These are phyloP conservation scores for Drosophila nigricruria DNA, from an alignment of 2,888 invertebrate species.

Conservation along the genomic window DNA sequence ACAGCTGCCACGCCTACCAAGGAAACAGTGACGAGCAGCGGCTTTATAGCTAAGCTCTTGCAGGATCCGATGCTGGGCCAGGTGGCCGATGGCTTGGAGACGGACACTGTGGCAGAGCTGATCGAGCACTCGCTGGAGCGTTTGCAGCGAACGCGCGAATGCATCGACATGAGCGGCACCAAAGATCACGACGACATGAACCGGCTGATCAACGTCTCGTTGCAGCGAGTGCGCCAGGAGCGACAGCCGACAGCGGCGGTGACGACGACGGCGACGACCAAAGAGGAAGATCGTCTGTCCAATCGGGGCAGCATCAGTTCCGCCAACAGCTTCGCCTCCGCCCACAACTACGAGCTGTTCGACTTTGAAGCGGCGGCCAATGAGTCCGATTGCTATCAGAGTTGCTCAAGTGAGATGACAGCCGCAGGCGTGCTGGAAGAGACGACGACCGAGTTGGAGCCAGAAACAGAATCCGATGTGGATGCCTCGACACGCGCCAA, in stretches of 20 bases:
- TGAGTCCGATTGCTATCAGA: constrained; percentile 90
- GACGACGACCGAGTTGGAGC: constrained; percentile 83
- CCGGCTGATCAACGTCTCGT: constrained; percentile 84
- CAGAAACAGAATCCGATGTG: constrained; percentile 85
- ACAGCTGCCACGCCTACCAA: constrained; percentile 2
- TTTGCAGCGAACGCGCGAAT: constrained; percentile 85
- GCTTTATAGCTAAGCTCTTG: constrained; percentile 87
- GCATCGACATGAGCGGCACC: constrained; percentile 84
- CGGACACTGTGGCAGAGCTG: constrained; percentile 88
- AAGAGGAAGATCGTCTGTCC: constrained; percentile 86
- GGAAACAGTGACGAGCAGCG: constrained; percentile 59
- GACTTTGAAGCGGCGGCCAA: constrained; percentile 87
- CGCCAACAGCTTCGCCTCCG: constrained; percentile 88
- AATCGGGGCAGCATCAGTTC: constrained; percentile 87
- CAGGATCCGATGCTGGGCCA: constrained; percentile 89
- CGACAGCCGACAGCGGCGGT: constrained; percentile 57
- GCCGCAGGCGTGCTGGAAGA: constrained; percentile 88
- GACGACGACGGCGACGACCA: constrained; percentile 48
- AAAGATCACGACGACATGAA: constrained; percentile 86
- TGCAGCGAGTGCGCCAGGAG: constrained; percentile 85
- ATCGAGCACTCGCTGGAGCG: constrained; percentile 89
- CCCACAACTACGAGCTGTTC: constrained; percentile 90
- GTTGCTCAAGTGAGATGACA: constrained; percentile 88
- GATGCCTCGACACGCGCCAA: constrained; percentile 88
- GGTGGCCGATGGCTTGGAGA: constrained; percentile 88